Evolutionary conservation across 2,113 vertebrate genomes (phyloP).

Genomic region (Platysternon megacephalum): DNA sequence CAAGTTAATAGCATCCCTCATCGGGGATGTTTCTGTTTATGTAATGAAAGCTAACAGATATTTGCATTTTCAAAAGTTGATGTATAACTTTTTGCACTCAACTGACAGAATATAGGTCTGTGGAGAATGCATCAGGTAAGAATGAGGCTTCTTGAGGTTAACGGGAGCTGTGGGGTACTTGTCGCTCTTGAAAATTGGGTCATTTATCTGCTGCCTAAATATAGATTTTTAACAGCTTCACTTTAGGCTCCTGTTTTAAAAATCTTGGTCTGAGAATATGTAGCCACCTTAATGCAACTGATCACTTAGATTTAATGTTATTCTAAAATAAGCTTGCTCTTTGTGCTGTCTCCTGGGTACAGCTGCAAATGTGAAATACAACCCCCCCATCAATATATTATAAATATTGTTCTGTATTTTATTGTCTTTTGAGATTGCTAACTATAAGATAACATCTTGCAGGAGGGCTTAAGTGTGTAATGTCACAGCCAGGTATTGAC

Average conservation of each 20-base stretch:
- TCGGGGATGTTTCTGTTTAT: conserved; percentile 51
- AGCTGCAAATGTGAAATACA: background rate
- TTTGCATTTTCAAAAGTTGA: conserved; percentile 45
- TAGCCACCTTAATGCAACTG: background rate
- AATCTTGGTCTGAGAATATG: background rate
- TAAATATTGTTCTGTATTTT: background rate
- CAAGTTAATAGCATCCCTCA: conserved; percentile 67
- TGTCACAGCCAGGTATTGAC: background rate
- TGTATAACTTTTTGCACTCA: conserved; percentile 28
- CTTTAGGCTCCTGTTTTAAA: background rate
- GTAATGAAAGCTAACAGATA: conserved; percentile 62
- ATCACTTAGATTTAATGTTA: conserved; percentile 6
- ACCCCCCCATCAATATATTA: background rate
- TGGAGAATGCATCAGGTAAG: conserved; percentile 35
- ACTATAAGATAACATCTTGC: background rate
- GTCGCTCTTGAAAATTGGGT: background rate
- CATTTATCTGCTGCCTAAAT: background rate
- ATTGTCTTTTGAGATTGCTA: background rate
- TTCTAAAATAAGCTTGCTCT: background rate
- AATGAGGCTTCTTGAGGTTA: background rate
- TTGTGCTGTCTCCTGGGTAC: background rate
- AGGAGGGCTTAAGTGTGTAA: background rate
- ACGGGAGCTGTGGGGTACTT: background rate
- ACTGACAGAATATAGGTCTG: conserved; percentile 36
- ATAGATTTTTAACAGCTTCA: background rate